Conservation (phyloP, 2,888 invertebrate species). For the Caenorhabditis sulstoni region DNA sequence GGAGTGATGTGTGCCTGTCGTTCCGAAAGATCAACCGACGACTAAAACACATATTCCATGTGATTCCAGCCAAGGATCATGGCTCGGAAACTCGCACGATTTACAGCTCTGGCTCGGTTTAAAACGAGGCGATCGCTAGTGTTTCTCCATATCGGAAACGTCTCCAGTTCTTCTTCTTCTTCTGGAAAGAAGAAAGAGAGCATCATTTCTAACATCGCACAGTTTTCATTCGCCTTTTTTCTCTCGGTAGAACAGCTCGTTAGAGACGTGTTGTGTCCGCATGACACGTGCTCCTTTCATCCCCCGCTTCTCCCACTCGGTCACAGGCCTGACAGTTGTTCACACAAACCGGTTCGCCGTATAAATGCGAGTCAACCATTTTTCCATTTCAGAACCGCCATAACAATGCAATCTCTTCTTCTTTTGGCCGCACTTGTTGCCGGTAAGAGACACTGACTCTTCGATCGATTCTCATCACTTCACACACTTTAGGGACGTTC, state of each 20-base stretch:
- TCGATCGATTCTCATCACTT: neutral
- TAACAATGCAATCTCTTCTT: slow-evolving; percentile 19
- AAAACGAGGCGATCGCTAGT: neutral
- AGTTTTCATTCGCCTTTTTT: slow-evolving; percentile 26
- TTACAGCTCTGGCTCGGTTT: neutral
- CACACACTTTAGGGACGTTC: neutral
- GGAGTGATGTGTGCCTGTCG: neutral
- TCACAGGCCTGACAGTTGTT: slow-evolving; percentile 37
- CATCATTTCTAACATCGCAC: neutral
- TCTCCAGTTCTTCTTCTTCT: neutral
- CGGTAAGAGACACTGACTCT: slow-evolving; percentile 1
- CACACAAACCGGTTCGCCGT: slow-evolving; percentile 33
- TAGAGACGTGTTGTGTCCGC: neutral
- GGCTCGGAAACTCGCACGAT: neutral
- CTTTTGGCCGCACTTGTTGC: slow-evolving; percentile 20
- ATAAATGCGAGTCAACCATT: slow-evolving; percentile 25
- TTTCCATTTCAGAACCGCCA: slow-evolving; percentile 27
- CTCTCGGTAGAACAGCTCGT: slow-evolving; percentile 8
- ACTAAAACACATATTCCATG: slow-evolving; percentile 3
- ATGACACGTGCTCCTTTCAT: slow-evolving; percentile 14
- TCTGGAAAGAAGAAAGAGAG: no score
- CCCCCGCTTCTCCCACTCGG: slow-evolving; percentile 24
- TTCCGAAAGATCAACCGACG: slow-evolving; percentile 1
- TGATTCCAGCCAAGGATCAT: neutral
- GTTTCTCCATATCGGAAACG: neutral